Conservation (phyloP, 2,113 vertebrate genomes). For the Addax nasomaculatus region DNA sequence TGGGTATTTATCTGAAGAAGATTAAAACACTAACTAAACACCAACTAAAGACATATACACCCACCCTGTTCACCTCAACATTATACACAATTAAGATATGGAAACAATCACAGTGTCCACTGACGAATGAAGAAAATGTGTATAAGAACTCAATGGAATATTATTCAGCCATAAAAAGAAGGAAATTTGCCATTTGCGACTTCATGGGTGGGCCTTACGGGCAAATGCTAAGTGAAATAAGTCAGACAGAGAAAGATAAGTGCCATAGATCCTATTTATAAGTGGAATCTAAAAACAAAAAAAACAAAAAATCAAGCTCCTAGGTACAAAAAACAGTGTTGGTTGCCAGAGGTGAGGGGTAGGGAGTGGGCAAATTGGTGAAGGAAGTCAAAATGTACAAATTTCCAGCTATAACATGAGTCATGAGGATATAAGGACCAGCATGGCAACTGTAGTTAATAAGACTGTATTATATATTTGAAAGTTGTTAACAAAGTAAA, state of each 20-base stretch:
- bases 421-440: not conserved
- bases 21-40: not conserved
- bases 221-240: not conserved
- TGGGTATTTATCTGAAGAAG: not conserved
- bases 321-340: not conserved
- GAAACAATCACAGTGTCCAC: not conserved
- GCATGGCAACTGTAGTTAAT: not conserved
- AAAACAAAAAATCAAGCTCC: not conserved
- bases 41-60: not conserved
- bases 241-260: not conserved
- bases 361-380: not conserved
- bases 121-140: not conserved
- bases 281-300: not conserved
- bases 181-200: not conserved
- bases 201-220: not conserved
- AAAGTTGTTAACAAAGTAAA: not conserved
- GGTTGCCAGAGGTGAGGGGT: not conserved
- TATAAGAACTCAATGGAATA: not conserved
- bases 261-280: not conserved
- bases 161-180: not conserved
- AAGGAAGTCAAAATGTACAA: not conserved
- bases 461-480: not conserved
- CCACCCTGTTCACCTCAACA: too few relatives aligned
- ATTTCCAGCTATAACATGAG: not conserved
- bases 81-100: not conserved